Percentiles rank a stretch among this genome's conserved stretches.
Evolutionary conservation across 2,888 invertebrate genomes (phyloP).

Genomic region (Formica aserva): DNA sequence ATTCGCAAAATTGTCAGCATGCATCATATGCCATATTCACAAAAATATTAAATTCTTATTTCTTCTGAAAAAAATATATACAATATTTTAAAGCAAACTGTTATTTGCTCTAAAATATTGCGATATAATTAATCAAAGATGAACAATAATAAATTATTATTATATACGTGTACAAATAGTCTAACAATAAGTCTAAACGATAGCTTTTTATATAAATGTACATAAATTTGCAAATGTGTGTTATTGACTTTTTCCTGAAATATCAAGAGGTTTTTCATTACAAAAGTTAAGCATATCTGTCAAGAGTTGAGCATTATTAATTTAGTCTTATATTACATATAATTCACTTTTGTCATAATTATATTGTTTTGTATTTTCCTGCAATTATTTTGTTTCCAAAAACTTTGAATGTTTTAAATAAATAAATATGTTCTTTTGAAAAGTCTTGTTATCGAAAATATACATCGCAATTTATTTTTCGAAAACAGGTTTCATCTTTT

Average conservation of each 20-base stretch:
- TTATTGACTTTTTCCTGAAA: background rate
- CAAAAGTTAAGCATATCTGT: background rate
- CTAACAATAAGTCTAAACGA: no score
- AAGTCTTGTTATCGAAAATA: constrained; percentile 18
- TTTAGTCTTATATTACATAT: background rate
- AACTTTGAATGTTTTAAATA: constrained; percentile 12
- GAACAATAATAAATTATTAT: background rate
- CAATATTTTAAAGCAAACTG: background rate
- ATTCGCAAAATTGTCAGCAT: background rate
- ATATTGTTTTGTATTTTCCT: constrained; percentile 19
- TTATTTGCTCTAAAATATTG: background rate
- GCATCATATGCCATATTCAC: background rate
- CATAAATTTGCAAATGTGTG: background rate
- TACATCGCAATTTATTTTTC: constrained; percentile 40
- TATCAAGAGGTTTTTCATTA: background rate
- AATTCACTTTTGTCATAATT: constrained; percentile 6
- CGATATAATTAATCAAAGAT: background rate
- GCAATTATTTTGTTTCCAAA: background rate
- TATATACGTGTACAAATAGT: background rate
- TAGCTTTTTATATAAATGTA: background rate
- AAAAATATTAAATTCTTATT: background rate
- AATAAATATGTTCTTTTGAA: constrained; percentile 6
- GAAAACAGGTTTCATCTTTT: constrained; percentile 23
- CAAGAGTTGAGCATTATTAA: background rate
- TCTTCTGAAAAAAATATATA: background rate